phyloP scores from a whole-genome alignment of 2,113 vertebrate genomes.

The Ia io region DNA sequence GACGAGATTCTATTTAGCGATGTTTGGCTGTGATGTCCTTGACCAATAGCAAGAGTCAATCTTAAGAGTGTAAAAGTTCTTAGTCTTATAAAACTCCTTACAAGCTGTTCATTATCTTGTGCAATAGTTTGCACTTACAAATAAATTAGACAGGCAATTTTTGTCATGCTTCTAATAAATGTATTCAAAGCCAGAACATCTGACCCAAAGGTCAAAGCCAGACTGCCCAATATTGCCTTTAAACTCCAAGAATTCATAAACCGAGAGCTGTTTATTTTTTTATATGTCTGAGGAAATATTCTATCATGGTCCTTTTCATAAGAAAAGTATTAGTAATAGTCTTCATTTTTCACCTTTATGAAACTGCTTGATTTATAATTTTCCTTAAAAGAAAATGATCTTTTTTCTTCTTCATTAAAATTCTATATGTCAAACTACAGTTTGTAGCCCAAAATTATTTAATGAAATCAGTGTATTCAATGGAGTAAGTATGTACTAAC shows the following conservation, averaged over 20 bases:
- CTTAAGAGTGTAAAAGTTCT: background rate
- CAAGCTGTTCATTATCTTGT: background rate
- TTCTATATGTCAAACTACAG: background rate
- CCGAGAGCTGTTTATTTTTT: background rate
- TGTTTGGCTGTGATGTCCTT: background rate
- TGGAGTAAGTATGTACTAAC: background rate
- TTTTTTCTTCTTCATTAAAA: background rate
- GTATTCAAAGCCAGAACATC: conserved; percentile 1
- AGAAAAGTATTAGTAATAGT: background rate
- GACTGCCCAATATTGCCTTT: background rate
- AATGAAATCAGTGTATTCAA: background rate
- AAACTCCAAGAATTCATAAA: conserved; percentile 1
- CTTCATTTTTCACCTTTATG: background rate
- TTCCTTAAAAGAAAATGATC: background rate
- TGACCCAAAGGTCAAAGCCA: conserved; percentile 25
- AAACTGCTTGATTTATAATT: background rate
- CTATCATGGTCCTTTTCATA: background rate
- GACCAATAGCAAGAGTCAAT: conserved; percentile 18
- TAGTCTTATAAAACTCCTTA: background rate
- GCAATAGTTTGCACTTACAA: background rate
- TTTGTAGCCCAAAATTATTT: background rate
- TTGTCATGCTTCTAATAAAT: conserved; percentile 12
- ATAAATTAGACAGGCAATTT: conserved; percentile 14
- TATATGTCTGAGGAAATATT: conserved; percentile 1
- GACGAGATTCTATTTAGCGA: background rate